Base-by-base conservation (phyloP, 2,888 invertebrate genomes). In the Macrophya alboannulata region DNA sequence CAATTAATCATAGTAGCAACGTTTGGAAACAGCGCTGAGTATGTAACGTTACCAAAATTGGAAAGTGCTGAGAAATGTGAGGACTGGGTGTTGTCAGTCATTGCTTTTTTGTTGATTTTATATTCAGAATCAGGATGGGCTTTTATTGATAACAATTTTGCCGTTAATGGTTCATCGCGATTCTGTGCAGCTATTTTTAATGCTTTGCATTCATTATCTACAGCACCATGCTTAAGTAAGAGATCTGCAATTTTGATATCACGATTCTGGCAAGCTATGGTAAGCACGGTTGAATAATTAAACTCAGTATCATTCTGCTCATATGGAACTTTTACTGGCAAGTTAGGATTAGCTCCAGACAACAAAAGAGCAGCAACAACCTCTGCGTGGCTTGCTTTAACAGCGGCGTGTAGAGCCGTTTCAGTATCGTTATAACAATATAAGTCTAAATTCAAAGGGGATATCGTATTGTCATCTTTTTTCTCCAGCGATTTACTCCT, bases 71-170 rank as follows among this genome's bases (percentile, higher is more conserved):
- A 94, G 86, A 95, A 95, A 87, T 95, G 95, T 0, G 94, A 92
- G 3, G 95, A 94, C 5, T 95, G 94, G 0, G 95, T 94, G 17
- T 94, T 94, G 90, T 96, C 96, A 0, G 96, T 96, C 94, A 98
- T 96, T 0, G 96, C 96, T 88, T 97, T 97, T 92, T 98, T 98
- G 94, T 99, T 99, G 77, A 99, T 96, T 94, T 98, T 98, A 93
- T 97, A 97, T 91, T 99, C 99, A 0, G 97, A 97, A 94, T 99
- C 99, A 0, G 97, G 96, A 93, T 98, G 97, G 0, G 98, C 98
- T 94, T 98, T 97, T 79, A 97, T 97, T 0, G 98, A 97, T n/a
- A 99, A 94, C 40, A 99, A 94, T 88, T 97, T 97, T 17, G 97
- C 97, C 9, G 97, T 96, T 8, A 98, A 95, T 0, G 95, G 94